phyloP scores from a whole-genome alignment of 1,140 invertebrate genomes.

The Hypothenemus hampei region DNA sequence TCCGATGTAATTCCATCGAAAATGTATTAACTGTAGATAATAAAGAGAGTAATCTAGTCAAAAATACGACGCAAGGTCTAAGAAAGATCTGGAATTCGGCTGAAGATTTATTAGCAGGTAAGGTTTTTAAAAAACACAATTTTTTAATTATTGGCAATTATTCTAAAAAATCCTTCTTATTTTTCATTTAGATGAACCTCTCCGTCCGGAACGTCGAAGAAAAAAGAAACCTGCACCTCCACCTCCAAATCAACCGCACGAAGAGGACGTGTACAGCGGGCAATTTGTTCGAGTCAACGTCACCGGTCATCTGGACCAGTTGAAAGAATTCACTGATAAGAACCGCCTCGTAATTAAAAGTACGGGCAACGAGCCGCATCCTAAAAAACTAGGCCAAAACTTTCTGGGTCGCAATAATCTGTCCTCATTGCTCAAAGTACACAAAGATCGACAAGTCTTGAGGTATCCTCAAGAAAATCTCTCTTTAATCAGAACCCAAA shows the following conservation, averaged over 20 bases:
- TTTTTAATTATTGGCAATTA: background rate
- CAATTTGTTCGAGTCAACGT: slow-evolving; percentile 42
- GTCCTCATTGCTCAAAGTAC: slow-evolving; percentile 23
- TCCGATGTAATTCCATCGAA: slow-evolving; percentile 32
- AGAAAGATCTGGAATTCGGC: slow-evolving; percentile 41
- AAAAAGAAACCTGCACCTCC: slow-evolving; percentile 39
- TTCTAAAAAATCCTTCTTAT: background rate
- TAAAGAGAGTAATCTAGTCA: slow-evolving; percentile 33
- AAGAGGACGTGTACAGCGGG: slow-evolving; percentile 36
- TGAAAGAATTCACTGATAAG: slow-evolving; percentile 25
- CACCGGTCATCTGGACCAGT: slow-evolving; percentile 21
- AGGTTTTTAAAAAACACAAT: slow-evolving; percentile 3
- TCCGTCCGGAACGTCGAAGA: slow-evolving; percentile 37
- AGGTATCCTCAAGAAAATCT: slow-evolving; percentile 6
- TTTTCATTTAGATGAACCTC: slow-evolving; percentile 27
- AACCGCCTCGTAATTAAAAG: slow-evolving; percentile 31
- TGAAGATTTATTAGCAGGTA: slow-evolving; percentile 38
- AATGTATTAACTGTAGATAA: slow-evolving; percentile 31
- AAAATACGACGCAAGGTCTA: slow-evolving; percentile 21
- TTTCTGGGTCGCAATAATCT: slow-evolving; percentile 28
- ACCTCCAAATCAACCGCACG: slow-evolving; percentile 17
- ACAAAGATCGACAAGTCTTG: background rate
- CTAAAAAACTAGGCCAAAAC: slow-evolving; percentile 31
- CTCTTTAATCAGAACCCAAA: slow-evolving; percentile 9
- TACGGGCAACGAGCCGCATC: slow-evolving; percentile 31